A percentile compares a stretch with the other conserved stretches of the same genome.
Evolutionary conservation across 2,113 vertebrate genomes (phyloP).

Genomic region (Cinclus mexicanus): DNA sequence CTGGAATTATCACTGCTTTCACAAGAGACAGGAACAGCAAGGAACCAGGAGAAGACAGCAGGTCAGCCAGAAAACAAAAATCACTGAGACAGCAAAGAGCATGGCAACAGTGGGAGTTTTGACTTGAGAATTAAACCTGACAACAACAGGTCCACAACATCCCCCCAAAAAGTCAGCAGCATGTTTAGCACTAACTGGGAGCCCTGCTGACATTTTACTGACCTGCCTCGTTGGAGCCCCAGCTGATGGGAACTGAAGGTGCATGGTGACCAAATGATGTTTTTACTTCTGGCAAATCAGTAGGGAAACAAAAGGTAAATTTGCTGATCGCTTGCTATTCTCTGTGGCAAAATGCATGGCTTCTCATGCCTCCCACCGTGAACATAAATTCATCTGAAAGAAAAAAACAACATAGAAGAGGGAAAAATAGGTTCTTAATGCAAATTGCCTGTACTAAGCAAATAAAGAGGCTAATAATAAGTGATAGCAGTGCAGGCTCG

Average conservation of each 20-base stretch:
- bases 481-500: not conserved
- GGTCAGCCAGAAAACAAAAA: not conserved
- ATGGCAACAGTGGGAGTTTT: not conserved
- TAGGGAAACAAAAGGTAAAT: not conserved
- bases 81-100: not conserved
- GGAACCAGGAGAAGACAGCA: not conserved
- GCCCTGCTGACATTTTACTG: not conserved
- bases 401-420: slow-evolving; percentile 10
- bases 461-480: slow-evolving; percentile 19
- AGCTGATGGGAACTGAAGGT: not conserved
- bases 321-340: not conserved
- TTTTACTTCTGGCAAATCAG: not conserved
- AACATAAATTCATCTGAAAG: slow-evolving; percentile 29
- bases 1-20: not conserved
- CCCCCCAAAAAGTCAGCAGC: not conserved
- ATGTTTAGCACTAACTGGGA: not conserved
- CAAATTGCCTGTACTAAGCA: not conserved
- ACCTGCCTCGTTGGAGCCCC: not conserved
- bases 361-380: not conserved
- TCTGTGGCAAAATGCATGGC: not conserved
- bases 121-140: not conserved
- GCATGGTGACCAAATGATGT: not conserved
- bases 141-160: not conserved
- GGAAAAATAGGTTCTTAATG: not conserved
- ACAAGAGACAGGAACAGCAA: not conserved